Evolutionary conservation across 1,140 invertebrate species (phyloP).

Genomic region (Philotrypesis tridentata): DNA sequence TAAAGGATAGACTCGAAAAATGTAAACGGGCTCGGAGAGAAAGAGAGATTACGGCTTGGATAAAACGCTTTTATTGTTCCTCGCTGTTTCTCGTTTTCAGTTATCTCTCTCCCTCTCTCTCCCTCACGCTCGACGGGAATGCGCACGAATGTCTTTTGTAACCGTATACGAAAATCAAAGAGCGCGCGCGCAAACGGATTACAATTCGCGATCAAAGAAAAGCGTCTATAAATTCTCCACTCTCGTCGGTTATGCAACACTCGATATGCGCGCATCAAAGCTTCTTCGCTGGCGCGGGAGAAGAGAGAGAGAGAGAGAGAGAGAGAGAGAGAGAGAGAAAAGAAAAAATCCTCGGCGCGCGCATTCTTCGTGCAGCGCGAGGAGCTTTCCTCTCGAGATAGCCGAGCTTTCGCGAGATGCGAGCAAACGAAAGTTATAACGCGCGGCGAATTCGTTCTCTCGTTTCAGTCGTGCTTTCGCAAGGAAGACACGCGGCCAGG

Average conservation of each 20-base stretch:
- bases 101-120: not conserved
- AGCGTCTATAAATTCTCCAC: not conserved
- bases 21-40: not conserved
- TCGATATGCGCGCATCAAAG: not conserved
- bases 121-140: too few species aligned
- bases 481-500: too few species aligned
- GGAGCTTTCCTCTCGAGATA: too few species aligned
- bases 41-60: slow-evolving; percentile 24
- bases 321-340: too few species aligned
- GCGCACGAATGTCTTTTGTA: slow-evolving; percentile 31
- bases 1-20: too few species aligned
- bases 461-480: slow-evolving; percentile 7
- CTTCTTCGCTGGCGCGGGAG: too few species aligned
- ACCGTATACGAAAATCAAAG: slow-evolving; percentile 10
- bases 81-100: too few species aligned
- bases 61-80: slow-evolving; percentile 42
- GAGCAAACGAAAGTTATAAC: too few species aligned
- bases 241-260: slow-evolving; percentile 31
- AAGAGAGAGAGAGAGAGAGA: too few species aligned
- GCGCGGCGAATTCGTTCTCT: not conserved
- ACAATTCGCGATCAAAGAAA: slow-evolving; percentile 35
- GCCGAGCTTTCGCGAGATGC: too few species aligned
- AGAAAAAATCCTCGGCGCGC: too few species aligned
- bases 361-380: too few species aligned
- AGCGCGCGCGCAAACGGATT: slow-evolving; percentile 1